A percentile compares a stretch with the other conserved stretches of the same genome.
Conservation (phyloP, 2,797 vertebrate genomes). For the Cossypha niveicapilla region DNA sequence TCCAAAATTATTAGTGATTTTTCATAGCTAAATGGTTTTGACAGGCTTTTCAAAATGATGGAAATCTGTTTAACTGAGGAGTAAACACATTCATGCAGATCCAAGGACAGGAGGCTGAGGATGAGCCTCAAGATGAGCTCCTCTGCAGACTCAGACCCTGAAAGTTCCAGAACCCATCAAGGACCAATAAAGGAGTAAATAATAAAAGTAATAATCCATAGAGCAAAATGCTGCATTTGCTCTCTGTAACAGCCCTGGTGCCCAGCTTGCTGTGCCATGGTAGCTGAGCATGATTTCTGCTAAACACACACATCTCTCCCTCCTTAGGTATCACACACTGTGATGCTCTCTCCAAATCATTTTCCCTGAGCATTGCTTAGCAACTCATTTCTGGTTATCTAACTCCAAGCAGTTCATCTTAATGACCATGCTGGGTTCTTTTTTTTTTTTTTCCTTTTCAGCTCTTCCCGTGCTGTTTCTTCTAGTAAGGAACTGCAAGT, state of each 20-base stretch:
- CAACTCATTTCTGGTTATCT: not conserved
- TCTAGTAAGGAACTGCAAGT: not conserved
- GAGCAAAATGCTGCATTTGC: not conserved
- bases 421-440: not conserved
- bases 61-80: constrained; percentile 17
- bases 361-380: not conserved
- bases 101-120: not conserved
- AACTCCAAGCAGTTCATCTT: not conserved
- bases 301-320: not conserved
- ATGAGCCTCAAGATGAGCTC: not conserved
- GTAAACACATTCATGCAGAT: not conserved
- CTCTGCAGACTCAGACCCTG: not conserved
- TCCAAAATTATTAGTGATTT: constrained; percentile 2
- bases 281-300: not conserved
- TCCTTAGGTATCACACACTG: not conserved
- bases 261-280: not conserved
- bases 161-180: not conserved
- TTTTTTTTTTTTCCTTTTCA: fast-evolving
- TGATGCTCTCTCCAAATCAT: not conserved
- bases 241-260: not conserved
- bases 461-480: not conserved
- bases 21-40: constrained; percentile 39
- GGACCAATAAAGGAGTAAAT: not conserved
- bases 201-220: not conserved
- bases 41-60: constrained; percentile 25